Percentiles rank a stretch among this genome's conserved stretches.
These are phyloP conservation scores for Margarornis squamiger DNA, from an alignment of 2,797 vertebrate species.

Conservation along the genomic window DNA sequence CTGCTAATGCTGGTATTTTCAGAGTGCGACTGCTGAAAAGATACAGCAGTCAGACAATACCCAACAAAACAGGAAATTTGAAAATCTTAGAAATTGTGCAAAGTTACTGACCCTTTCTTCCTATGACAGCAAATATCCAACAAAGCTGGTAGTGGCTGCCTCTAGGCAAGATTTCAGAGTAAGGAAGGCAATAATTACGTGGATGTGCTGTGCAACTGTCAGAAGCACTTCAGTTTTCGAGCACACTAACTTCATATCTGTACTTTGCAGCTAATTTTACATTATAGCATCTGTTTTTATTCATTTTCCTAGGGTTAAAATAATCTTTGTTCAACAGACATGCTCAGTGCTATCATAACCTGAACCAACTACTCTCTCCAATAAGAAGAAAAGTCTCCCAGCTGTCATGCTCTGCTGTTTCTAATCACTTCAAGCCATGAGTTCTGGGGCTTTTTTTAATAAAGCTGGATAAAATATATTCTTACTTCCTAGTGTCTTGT, in stretches of 20 bases:
- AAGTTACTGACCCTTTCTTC: not conserved
- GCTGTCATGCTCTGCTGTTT: not conserved
- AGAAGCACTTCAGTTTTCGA: not conserved
- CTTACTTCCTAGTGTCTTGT: conserved; percentile 32
- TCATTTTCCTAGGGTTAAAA: not conserved
- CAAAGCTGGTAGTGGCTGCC: accelerated
- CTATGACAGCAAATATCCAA: not conserved
- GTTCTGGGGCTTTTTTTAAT: not conserved
- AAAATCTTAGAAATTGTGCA: not conserved
- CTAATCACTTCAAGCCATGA: not conserved
- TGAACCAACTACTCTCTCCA: not conserved
- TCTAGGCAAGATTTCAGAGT: not conserved
- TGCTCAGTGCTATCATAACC: not conserved
- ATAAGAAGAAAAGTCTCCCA: not conserved
- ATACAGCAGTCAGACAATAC: not conserved
- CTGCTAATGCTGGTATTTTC: not conserved
- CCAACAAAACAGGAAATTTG: not conserved
- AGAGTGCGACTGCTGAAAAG: not conserved
- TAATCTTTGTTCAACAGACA: not conserved
- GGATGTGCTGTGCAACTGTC: not conserved
- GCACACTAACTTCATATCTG: not conserved
- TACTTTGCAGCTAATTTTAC: not conserved
- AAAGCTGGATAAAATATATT: conserved; percentile 1
- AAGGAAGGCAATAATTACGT: not conserved
- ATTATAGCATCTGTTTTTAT: not conserved